Evolutionary conservation across 2,113 vertebrate species (phyloP).

Genomic region (Misgurnus mizolepis): DNA sequence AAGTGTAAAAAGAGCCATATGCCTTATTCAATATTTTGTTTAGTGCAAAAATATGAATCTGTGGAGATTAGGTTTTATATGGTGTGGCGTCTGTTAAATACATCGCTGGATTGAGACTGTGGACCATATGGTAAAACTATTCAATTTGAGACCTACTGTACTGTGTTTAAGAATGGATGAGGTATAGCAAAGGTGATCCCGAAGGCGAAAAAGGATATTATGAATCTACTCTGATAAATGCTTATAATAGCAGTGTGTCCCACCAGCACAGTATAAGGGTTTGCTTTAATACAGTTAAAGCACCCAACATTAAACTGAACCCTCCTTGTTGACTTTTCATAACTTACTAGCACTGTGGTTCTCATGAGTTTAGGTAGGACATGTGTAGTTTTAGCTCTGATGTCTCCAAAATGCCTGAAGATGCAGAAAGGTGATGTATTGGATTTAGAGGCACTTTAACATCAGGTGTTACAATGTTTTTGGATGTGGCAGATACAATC

Average conservation of each 20-base stretch:
- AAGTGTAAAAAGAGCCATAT: background rate
- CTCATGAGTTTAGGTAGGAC: conserved; percentile 54
- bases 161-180: background rate
- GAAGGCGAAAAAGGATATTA: background rate
- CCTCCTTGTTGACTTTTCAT: conserved; percentile 54
- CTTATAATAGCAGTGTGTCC: conserved; percentile 1
- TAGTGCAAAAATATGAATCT: background rate
- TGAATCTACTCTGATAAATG: background rate
- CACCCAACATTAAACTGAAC: background rate
- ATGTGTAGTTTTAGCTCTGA: conserved; percentile 59
- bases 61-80: too few relatives aligned
- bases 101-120: conserved; percentile 27
- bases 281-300: background rate
- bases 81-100: conserved; percentile 13
- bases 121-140: conserved; percentile 28
- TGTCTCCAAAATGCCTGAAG: conserved; percentile 5
- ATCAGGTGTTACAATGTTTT: background rate
- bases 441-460: background rate
- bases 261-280: conserved; percentile 1
- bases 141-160: background rate
- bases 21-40: background rate
- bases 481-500: conserved; percentile 8
- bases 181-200: background rate
- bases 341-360: conserved; percentile 57
- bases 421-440: background rate